Evolutionary conservation across 2,888 invertebrate species (phyloP).

Genomic region (Clunio marinus): DNA sequence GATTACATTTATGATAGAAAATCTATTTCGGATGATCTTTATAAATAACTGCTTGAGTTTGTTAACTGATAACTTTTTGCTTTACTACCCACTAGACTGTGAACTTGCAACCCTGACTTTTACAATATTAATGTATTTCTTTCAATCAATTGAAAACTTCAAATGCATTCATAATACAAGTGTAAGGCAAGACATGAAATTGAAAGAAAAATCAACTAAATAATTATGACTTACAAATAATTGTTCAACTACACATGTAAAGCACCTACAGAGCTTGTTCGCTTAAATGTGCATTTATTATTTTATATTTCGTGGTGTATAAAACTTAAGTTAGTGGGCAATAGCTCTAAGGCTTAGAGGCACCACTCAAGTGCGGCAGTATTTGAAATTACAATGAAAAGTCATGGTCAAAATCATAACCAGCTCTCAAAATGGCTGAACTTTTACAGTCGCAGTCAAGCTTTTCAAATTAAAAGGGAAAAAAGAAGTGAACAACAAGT

Average conservation of each 20-base stretch:
- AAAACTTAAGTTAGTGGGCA: neutral
- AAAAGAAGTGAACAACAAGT: neutral
- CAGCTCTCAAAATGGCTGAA: neutral
- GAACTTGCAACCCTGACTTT: conserved; percentile 14
- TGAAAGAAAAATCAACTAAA: neutral
- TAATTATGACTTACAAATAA: neutral
- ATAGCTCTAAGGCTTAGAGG: neutral
- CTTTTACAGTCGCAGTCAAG: neutral
- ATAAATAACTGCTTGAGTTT: no score
- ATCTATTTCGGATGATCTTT: no score
- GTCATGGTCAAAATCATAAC: conserved; percentile 38
- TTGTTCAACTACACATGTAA: neutral
- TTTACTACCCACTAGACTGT: no score
- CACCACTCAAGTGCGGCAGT: neutral
- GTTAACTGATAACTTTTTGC: no score
- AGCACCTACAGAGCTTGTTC: neutral
- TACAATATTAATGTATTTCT: no score
- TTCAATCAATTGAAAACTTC: neutral
- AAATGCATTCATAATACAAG: neutral
- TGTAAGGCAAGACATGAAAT: no score
- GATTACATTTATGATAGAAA: no score
- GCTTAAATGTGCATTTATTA: conserved; percentile 1
- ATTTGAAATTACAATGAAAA: conserved; percentile 19
- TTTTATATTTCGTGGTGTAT: neutral
- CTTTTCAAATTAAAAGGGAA: neutral